Evolutionary conservation across 1,140 invertebrate species (phyloP).

Genomic region (Diprion similis): DNA sequence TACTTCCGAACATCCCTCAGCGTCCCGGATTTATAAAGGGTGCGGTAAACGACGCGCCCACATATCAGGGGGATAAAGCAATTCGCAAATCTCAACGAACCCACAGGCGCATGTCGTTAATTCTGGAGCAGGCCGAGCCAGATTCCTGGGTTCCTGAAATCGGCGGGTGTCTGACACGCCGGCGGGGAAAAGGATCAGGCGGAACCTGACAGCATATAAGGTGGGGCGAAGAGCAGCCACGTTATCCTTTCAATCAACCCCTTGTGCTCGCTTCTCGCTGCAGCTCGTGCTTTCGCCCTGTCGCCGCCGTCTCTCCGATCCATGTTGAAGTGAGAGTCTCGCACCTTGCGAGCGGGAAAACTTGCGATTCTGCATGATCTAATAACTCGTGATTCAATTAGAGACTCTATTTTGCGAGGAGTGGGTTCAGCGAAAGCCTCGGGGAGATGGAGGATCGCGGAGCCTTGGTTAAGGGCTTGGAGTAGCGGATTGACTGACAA

Average conservation of each 20-base stretch:
- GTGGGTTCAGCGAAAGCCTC: not conserved
- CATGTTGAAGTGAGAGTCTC: not conserved
- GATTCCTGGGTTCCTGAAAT: not conserved
- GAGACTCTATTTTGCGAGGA: constrained; percentile 17
- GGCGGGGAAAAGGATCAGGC: not conserved
- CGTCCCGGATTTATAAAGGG: not conserved
- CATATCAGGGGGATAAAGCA: not conserved
- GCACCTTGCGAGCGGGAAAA: not conserved
- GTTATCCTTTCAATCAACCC: constrained; percentile 5
- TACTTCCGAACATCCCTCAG: no score
- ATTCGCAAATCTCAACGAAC: not conserved
- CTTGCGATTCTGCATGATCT: constrained; percentile 12
- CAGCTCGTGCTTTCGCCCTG: not conserved
- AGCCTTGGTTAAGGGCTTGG: constrained; percentile 9
- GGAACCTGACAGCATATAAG: not conserved
- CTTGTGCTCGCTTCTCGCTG: not conserved
- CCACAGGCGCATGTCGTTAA: not conserved
- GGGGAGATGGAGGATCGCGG: constrained; percentile 14
- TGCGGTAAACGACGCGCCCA: not conserved
- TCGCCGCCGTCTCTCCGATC: no score
- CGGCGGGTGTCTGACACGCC: not conserved
- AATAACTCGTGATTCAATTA: constrained; percentile 26
- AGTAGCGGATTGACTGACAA: constrained; percentile 42
- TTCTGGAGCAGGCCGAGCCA: not conserved
- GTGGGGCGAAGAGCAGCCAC: not conserved